These are phyloP conservation scores for Ptychoptera contaminata DNA, from an alignment of 2,888 invertebrate species.

Conservation along the genomic window DNA sequence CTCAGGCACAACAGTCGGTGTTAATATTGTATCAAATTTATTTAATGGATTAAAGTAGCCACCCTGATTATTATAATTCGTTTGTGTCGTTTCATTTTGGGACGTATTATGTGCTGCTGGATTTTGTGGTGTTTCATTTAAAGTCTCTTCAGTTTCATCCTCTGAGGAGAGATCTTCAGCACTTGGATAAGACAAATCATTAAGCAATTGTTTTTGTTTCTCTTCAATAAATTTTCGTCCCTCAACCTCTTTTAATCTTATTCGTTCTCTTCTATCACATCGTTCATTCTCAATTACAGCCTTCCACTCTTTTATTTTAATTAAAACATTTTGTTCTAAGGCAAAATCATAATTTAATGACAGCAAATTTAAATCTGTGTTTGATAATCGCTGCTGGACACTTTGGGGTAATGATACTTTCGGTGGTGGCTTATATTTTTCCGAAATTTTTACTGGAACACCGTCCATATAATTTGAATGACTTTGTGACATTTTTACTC, in stretches of 20 bases:
- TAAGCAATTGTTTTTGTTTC: slow-evolving; percentile 37
- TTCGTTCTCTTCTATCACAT: slow-evolving; percentile 42
- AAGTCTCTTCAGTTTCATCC: slow-evolving; percentile 17
- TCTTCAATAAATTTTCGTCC: slow-evolving; percentile 40
- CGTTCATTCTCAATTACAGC: slow-evolving; percentile 44
- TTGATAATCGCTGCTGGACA: slow-evolving; percentile 35
- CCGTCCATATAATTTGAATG: slow-evolving; percentile 56
- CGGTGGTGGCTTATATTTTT: slow-evolving; percentile 70
- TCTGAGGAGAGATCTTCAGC: slow-evolving; percentile 43
- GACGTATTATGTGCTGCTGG: not conserved
- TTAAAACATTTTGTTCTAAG: slow-evolving; percentile 54
- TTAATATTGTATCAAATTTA: slow-evolving; percentile 27
- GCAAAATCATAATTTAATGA: slow-evolving; percentile 53
- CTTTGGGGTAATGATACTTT: slow-evolving; percentile 44
- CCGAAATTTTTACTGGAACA: slow-evolving; percentile 76
- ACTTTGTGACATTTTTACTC: slow-evolving; percentile 16
- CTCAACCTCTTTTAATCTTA: slow-evolving; percentile 41
- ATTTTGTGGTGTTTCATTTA: not conserved
- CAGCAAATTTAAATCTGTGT: slow-evolving; percentile 36
- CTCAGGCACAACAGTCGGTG: slow-evolving; percentile 24
- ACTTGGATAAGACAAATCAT: slow-evolving; percentile 43
- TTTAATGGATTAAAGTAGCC: slow-evolving; percentile 11
- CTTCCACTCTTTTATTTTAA: slow-evolving; percentile 55
- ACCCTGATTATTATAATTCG: not conserved
- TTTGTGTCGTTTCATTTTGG: not conserved